Evolutionary conservation across 2,888 invertebrate species (phyloP).

Genomic region (Drosophila yooni): DNA sequence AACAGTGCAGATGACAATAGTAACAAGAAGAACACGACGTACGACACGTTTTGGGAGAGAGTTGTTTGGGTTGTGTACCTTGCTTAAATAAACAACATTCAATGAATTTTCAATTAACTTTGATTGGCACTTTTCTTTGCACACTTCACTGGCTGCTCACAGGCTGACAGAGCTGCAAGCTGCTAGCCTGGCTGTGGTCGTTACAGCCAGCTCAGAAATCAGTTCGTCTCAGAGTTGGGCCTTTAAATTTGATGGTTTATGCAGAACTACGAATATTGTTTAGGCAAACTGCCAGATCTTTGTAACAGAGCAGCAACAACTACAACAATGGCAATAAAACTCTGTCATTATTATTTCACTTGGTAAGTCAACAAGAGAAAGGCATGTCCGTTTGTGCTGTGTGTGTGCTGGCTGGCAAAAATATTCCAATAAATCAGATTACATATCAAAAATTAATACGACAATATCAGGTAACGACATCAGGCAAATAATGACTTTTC

Average conservation of each 20-base stretch:
- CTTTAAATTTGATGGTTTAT: constrained; percentile 44
- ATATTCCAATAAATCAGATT: constrained; percentile 58
- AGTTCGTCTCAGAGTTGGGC: constrained; percentile 43
- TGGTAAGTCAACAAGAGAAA: constrained; percentile 51
- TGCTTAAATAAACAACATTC: constrained; percentile 79
- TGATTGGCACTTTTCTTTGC: constrained; percentile 77
- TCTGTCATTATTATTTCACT: constrained; percentile 53
- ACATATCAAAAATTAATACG: constrained; percentile 58
- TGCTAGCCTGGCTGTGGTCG: constrained; percentile 41
- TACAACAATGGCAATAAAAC: constrained; percentile 18
- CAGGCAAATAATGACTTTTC: constrained; percentile 56
- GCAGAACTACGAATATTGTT: constrained; percentile 45
- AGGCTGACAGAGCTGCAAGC: constrained; percentile 14
- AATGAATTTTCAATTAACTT: constrained; percentile 80
- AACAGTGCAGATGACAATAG: constrained; percentile 53
- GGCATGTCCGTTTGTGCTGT: constrained; percentile 51
- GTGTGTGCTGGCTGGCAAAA: constrained; percentile 38
- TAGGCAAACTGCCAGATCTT: constrained; percentile 38
- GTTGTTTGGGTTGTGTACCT: constrained; percentile 57
- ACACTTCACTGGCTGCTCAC: constrained; percentile 49
- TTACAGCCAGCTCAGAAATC: constrained; percentile 5
- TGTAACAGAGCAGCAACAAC: constrained; percentile 12
- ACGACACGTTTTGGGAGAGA: constrained; percentile 15
- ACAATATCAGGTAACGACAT: constrained; percentile 44
- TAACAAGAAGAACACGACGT: constrained; percentile 26